These are phyloP conservation scores for Cephalopterus ornatus DNA, from an alignment of 2,113 vertebrate species.

Conservation along the genomic window DNA sequence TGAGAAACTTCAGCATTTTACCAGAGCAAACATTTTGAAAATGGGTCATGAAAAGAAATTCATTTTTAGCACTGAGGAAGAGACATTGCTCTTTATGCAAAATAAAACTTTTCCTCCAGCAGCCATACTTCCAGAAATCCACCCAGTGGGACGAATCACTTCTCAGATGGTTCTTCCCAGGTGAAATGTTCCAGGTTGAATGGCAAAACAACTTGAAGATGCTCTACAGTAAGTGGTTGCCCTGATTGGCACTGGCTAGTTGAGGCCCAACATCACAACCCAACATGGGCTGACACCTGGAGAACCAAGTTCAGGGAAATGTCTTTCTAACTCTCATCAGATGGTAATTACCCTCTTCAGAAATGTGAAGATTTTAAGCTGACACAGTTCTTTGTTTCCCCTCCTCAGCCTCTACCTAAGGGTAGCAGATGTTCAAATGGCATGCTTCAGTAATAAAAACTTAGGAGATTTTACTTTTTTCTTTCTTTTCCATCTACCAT, in stretches of 20 bases:
- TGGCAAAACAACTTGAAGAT: not conserved
- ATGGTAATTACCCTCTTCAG: not conserved
- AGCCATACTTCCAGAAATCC: not conserved
- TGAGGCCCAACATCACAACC: not conserved
- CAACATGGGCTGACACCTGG: not conserved
- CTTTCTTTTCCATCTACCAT: not conserved
- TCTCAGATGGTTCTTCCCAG: not conserved
- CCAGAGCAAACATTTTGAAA: not conserved
- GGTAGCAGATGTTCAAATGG: not conserved
- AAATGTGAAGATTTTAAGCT: not conserved
- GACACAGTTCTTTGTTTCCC: not conserved
- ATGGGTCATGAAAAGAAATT: not conserved
- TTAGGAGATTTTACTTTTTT: not conserved
- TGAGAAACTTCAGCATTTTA: not conserved
- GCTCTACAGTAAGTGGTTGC: not conserved
- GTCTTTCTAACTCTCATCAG: not conserved
- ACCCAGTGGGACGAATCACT: not conserved
- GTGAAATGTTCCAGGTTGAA: not conserved
- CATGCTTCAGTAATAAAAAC: not conserved
- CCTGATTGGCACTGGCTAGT: not conserved
- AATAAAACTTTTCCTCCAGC: not conserved
- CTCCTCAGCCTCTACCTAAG: not conserved
- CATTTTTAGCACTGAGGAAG: not conserved
- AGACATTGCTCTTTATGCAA: not conserved
- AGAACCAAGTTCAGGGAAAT: not conserved